These are phyloP conservation scores for Acleris cristana DNA, from an alignment of 2,888 invertebrate genomes.

Conservation along the genomic window DNA sequence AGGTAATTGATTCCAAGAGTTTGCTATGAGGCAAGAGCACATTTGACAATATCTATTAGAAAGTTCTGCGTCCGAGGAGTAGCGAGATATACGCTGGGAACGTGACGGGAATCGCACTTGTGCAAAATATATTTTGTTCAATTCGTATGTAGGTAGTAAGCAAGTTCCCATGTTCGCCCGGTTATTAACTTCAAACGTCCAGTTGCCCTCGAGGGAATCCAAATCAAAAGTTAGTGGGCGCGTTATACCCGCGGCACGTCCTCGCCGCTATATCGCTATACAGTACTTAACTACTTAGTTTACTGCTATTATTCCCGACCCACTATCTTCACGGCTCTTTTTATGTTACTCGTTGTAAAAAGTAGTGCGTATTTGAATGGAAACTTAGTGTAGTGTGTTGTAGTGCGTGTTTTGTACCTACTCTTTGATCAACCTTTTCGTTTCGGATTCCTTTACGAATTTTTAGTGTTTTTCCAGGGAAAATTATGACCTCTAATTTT, in stretches of 20 bases:
- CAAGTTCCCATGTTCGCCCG: conserved; percentile 37
- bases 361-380: conserved; percentile 1
- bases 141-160: conserved; percentile 29
- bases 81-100: conserved; percentile 16
- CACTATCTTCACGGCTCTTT: conserved; percentile 23
- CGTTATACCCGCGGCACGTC: conserved; percentile 35
- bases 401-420: too few species aligned
- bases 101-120: conserved; percentile 20
- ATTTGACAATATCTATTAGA: conserved; percentile 17
- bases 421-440: too few species aligned
- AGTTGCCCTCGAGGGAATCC: conserved; percentile 40
- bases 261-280: conserved; percentile 30
- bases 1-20: conserved; percentile 4
- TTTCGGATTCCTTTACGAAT: too few species aligned
- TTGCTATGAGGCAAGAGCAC: conserved; percentile 1
- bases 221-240: conserved; percentile 47
- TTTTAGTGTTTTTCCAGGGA: too few species aligned
- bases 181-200: conserved; percentile 47
- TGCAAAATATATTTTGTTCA: conserved; percentile 30
- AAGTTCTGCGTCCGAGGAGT: conserved; percentile 16
- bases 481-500: too few species aligned
- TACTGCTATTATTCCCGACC: conserved; percentile 34
- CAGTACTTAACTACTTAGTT: conserved; percentile 36
- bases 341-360: conserved; percentile 14
- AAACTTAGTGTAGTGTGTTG: neutral